phyloP scores from a whole-genome alignment of 2,113 vertebrate species.

The Heterotilapia buettikoferi region DNA sequence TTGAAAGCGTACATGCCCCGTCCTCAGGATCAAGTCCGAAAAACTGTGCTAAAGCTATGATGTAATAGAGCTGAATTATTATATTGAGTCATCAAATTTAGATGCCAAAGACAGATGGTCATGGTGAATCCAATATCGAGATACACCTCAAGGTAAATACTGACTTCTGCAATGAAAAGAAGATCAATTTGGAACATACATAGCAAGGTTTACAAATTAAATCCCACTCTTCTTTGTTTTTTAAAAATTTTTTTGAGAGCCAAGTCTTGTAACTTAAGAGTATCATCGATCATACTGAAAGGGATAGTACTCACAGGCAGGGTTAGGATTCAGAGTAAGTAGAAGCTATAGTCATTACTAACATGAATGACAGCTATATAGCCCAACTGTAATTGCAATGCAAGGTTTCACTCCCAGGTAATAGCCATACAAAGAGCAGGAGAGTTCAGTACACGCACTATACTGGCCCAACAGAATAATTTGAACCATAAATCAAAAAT shows the following conservation, averaged over 20 bases:
- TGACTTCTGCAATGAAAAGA: not conserved
- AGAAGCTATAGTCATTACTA: constrained; percentile 41
- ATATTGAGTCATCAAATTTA: not conserved
- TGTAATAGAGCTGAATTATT: not conserved
- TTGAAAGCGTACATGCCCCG: not conserved
- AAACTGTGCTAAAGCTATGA: not conserved
- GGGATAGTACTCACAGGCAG: not conserved
- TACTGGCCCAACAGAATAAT: constrained; percentile 46
- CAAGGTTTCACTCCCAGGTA: constrained; percentile 43
- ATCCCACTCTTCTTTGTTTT: not conserved
- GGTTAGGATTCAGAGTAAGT: constrained; percentile 1
- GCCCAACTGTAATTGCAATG: constrained; percentile 49
- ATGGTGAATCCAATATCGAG: not conserved
- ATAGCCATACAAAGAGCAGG: constrained; percentile 45
- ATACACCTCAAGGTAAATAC: not conserved
- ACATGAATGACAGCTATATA: constrained; percentile 51
- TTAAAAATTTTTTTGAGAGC: not conserved
- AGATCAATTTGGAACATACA: not conserved
- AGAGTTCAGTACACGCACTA: constrained; percentile 23
- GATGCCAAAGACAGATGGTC: not conserved
- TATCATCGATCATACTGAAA: constrained; percentile 44
- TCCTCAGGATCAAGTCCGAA: not conserved
- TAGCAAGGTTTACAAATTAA: not conserved
- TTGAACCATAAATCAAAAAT: constrained; percentile 59
- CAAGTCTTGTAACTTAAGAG: not conserved